phyloP scores from a whole-genome alignment of 30 jellyfish, hydroid and myxozoan species.

The Aurelia sp. region DNA sequence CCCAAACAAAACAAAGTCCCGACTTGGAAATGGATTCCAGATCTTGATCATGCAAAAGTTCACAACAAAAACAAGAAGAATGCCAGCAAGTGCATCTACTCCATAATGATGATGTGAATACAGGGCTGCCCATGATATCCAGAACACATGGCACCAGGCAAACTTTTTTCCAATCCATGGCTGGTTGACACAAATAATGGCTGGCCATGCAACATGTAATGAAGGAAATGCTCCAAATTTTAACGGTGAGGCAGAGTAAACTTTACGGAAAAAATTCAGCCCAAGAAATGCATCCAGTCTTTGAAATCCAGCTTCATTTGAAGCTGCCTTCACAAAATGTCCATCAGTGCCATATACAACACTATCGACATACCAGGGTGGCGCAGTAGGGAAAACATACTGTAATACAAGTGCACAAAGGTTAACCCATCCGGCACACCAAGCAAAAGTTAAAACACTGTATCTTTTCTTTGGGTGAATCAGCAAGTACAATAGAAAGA shows the following conservation, averaged over 20 bases:
- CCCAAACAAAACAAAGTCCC: conserved; percentile 25
- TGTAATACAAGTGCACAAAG: conserved; percentile 80
- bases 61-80: conserved; percentile 88
- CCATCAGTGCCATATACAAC: conserved; percentile 95
- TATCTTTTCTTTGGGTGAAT: conserved; percentile 65
- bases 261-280: conserved; percentile 79
- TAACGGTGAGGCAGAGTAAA: conserved; percentile 92
- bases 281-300: conserved; percentile 97
- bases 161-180: conserved; percentile 98
- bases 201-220: conserved; percentile 99
- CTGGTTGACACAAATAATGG: conserved; percentile 77
- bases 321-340: conserved; percentile 76
- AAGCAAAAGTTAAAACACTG: conserved; percentile 74
- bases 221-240: conserved; percentile 99
- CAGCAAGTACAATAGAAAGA: conserved; percentile 74
- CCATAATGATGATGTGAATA: conserved; percentile 98
- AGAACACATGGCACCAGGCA: conserved; percentile 95
- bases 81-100: conserved; percentile 97
- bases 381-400: conserved; percentile 95
- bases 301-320: conserved; percentile 96
- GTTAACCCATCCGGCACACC: conserved; percentile 99
- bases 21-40: conserved; percentile 91
- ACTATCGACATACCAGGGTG: conserved; percentile 99
- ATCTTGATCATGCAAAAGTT: conserved; percentile 90
- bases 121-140: conserved; percentile 99